phyloP scores from a whole-genome alignment of 1,140 invertebrate genomes.

The Gyrodactylus bullatarudis region DNA sequence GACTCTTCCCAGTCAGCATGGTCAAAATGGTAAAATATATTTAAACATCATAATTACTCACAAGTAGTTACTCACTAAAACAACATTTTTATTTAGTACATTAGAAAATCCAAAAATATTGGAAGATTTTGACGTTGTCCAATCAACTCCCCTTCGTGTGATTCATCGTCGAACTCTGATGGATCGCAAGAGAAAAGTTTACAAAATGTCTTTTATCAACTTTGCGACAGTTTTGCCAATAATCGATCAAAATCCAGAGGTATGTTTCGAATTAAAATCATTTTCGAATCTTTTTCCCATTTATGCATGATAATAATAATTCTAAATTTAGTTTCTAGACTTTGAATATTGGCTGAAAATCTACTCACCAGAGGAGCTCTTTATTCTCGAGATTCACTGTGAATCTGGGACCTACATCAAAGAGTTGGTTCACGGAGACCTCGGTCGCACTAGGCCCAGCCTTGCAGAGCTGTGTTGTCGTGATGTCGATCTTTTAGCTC shows the following conservation, averaged over 20 bases:
- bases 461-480: constrained; percentile 26
- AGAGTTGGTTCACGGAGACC: constrained; percentile 78
- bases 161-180: constrained; percentile 13
- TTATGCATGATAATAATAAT: background rate
- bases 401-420: constrained; percentile 36
- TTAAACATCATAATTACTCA: no score
- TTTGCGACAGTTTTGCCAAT: background rate
- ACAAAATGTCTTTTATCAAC: background rate
- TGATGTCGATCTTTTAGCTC: constrained; percentile 30
- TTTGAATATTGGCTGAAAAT: background rate
- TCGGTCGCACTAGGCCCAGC: constrained; percentile 44
- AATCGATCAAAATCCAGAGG: background rate
- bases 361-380: constrained; percentile 5
- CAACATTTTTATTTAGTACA: background rate
- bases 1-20: no score
- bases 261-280: background rate
- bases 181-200: constrained; percentile 12
- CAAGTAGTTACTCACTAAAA: background rate
- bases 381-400: background rate
- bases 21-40: no score
- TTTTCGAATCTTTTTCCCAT: no score
- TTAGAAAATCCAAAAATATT: background rate
- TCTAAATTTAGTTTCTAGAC: background rate
- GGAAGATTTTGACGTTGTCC: constrained; percentile 11
- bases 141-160: constrained; percentile 14